Evolutionary conservation across 2,113 vertebrate species (phyloP), one percentile per base, ranked within the genome.

Genomic region (Amphiprion percula): DNA sequence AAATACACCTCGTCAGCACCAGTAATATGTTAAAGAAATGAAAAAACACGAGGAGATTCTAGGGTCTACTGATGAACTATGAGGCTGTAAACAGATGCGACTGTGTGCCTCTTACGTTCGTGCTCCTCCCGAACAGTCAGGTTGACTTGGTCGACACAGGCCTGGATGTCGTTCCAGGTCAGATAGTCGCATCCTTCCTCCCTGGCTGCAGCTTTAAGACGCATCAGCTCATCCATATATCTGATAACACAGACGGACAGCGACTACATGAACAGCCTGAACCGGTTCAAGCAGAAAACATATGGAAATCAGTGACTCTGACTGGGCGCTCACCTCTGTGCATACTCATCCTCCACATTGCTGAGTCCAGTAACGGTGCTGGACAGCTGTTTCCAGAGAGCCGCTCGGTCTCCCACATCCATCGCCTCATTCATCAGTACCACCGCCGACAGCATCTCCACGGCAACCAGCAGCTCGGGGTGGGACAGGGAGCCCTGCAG

Each of bases 141-240:
- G 84, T 99, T 99, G 89, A 99, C 97, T 4, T 92, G 95, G 93
- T 98, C 97, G 61, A 99, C 85, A n/a, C 95, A 97, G 0, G 96
- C 97, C 15, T 99, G 98, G 80, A 99, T 99, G 93, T 98, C 97
- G n/a, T 99, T 99, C 98, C 98, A 99, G 0, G 97, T 97, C 61
- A 99, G 91, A 46, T 96, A 98, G 10, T 96, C 95, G 15, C 69
- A 90, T 24, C 95, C 95, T 28, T 96, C 93, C 46, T 93, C 94
- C 37, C 75, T 90, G 2, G 92, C 93, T 33, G 94, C 94, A 4
- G 94, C 91, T 89, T 97, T 98, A 19, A 98, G 89, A 62, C 95
- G 97, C 94, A 98, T 91, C 92, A 99, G 84, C 60, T 97, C 97
- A 41, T 99, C 98, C 0, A 98, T 88, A 15, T 99, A 99, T 81